Percentiles rank a stretch among this genome's conserved stretches.
Evolutionary conservation across 2,888 invertebrate genomes (phyloP).

Genomic region (Diaperis boleti): DNA sequence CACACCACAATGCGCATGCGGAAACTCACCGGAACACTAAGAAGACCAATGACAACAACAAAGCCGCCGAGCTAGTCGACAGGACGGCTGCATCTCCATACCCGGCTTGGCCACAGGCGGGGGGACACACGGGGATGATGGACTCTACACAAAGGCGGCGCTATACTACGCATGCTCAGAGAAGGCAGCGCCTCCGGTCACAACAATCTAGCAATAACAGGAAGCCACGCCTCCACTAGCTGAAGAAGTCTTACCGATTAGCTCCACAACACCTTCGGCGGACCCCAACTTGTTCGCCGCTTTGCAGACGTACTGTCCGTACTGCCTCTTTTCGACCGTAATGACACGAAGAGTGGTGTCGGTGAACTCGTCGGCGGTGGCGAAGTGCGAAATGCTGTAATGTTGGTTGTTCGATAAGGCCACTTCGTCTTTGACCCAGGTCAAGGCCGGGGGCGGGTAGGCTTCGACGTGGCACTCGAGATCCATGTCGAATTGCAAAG

Average conservation of each 20-base stretch:
- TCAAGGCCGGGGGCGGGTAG: constrained; percentile 92
- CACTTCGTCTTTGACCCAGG: constrained; percentile 89
- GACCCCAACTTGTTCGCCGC: constrained; percentile 90
- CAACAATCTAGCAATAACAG: no score
- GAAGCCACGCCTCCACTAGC: neutral
- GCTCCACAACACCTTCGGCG: constrained; percentile 82
- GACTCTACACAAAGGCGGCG: constrained; percentile 75
- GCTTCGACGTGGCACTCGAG: constrained; percentile 95
- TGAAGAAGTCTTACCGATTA: constrained; percentile 80
- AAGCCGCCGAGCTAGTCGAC: constrained; percentile 68
- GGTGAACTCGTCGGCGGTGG: constrained; percentile 92
- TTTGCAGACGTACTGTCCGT: constrained; percentile 86
- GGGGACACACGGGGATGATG: constrained; percentile 92
- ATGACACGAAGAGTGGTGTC: constrained; percentile 91
- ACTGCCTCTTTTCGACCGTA: constrained; percentile 91
- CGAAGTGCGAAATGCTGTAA: constrained; percentile 91
- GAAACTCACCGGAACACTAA: constrained; percentile 66
- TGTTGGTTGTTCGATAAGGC: constrained; percentile 91
- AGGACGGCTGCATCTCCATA: constrained; percentile 71
- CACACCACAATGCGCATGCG: constrained; percentile 4
- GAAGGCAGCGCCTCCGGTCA: neutral
- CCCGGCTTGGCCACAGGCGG: constrained; percentile 83
- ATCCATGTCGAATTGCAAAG: constrained; percentile 94
- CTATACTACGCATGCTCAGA: constrained; percentile 17
- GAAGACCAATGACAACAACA: constrained; percentile 67